Conservation (phyloP, 2,888 invertebrate genomes). For the Tyria jacobaeae region DNA sequence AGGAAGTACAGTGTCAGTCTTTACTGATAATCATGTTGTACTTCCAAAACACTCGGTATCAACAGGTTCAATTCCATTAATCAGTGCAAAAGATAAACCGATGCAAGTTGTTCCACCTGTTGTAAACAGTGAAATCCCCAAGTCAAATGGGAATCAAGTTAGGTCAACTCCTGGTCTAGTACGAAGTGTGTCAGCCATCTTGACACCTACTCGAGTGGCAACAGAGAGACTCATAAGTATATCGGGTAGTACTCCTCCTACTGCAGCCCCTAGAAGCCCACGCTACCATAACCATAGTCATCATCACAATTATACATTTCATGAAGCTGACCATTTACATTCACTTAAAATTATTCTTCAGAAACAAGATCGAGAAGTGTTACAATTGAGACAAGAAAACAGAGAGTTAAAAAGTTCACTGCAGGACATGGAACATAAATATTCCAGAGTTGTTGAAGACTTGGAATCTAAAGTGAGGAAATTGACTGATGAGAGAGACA, state of each 20-base stretch:
- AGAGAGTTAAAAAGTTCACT: constrained; percentile 71
- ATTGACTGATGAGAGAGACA: constrained; percentile 69
- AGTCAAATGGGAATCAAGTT: constrained; percentile 46
- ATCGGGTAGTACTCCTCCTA: constrained; percentile 74
- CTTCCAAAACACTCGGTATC: constrained; percentile 68
- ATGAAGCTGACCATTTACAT: constrained; percentile 71
- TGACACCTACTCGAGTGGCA: constrained; percentile 73
- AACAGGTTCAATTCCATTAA: constrained; percentile 58
- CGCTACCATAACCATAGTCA: constrained; percentile 40
- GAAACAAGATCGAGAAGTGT: constrained; percentile 77
- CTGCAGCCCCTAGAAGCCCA: constrained; percentile 73
- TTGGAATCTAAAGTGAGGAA: constrained; percentile 71
- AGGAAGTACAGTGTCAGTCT: constrained; percentile 70
- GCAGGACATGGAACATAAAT: constrained; percentile 69
- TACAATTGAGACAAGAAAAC: constrained; percentile 73
- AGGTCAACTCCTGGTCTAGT: constrained; percentile 70
- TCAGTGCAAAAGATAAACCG: constrained; percentile 69
- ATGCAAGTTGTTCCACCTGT: constrained; percentile 80
- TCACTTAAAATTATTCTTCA: constrained; percentile 72
- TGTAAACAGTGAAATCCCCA: constrained; percentile 63
- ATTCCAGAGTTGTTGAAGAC: constrained; percentile 66
- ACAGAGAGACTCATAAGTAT: constrained; percentile 78
- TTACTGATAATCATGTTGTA: constrained; percentile 62
- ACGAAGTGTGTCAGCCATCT: constrained; percentile 78
- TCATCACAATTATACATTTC: constrained; percentile 53